These are phyloP conservation scores for Helicolenus hilgendorfi DNA, from an alignment of 2,797 vertebrate species.

Conservation along the genomic window DNA sequence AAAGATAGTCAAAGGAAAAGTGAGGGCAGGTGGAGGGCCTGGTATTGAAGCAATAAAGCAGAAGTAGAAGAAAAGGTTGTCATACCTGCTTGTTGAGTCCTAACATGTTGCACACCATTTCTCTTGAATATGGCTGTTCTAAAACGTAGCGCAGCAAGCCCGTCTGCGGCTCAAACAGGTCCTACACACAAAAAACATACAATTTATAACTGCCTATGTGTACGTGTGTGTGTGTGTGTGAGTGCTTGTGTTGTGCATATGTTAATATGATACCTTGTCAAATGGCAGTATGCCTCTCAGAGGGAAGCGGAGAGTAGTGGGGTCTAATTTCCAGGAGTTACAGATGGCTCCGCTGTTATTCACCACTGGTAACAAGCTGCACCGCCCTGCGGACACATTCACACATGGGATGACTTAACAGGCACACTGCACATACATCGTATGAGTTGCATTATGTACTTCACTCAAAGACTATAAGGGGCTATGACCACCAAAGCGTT, in stretches of 20 bases:
- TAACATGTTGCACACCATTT: constrained; percentile 99
- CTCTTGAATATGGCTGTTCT: constrained; percentile 98
- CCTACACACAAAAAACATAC: constrained; percentile 81
- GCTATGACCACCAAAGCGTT: no score
- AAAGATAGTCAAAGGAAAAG: constrained; percentile 58
- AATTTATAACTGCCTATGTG: neutral
- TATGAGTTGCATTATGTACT: no score
- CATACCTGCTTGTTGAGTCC: constrained; percentile 99
- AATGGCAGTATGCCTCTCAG: constrained; percentile 97
- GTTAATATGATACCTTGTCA: constrained; percentile 92
- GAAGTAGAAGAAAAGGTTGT: constrained; percentile 57
- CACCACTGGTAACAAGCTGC: constrained; percentile 98
- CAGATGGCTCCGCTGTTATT: constrained; percentile 99
- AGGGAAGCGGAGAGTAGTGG: constrained; percentile 96
- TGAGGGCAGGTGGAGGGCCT: constrained; percentile 85
- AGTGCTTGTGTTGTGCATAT: neutral
- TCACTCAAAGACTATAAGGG: no score
- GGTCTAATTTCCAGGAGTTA: constrained; percentile 99
- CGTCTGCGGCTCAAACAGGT: constrained; percentile 99
- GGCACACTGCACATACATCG: no score
- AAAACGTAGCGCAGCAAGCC: constrained; percentile 97
- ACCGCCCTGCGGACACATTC: constrained; percentile 90
- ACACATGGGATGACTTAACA: neutral
- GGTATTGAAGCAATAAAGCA: constrained; percentile 21
- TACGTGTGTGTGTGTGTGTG: no score